A percentile compares a stretch with the other conserved stretches of the same genome.
Conservation (phyloP, 2,797 vertebrate species). For the Serranus cabrilla region DNA sequence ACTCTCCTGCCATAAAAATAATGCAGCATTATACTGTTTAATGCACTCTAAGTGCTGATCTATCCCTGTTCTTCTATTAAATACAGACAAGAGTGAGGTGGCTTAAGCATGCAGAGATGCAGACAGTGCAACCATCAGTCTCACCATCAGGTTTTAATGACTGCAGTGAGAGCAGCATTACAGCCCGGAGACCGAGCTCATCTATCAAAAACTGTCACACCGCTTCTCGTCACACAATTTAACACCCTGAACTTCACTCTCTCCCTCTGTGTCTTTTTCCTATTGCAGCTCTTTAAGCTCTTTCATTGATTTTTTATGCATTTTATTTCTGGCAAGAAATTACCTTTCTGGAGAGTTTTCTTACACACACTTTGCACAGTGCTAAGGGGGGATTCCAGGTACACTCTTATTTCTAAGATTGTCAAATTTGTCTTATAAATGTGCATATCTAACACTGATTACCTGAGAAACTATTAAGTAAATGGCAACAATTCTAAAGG, state of each 20-base stretch:
- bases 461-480: background rate
- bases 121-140: constrained; percentile 51
- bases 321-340: constrained; percentile 3
- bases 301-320: background rate
- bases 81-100: constrained; percentile 60
- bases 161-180: constrained; percentile 65
- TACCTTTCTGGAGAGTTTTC: background rate
- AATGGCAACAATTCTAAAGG: background rate
- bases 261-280: background rate
- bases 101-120: constrained; percentile 52
- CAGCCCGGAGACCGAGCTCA: constrained; percentile 28
- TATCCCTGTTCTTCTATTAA: constrained; percentile 61
- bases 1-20: constrained; percentile 44
- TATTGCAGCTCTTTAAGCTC: background rate
- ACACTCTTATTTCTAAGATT: background rate
- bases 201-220: constrained; percentile 37
- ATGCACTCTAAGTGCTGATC: constrained; percentile 77
- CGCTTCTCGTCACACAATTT: constrained; percentile 20
- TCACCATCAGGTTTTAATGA: constrained; percentile 60
- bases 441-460: background rate
- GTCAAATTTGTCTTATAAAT: background rate
- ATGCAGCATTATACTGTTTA: constrained; percentile 65
- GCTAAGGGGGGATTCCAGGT: background rate
- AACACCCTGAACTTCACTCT: constrained; percentile 10
- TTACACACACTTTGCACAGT: background rate